phyloP scores from a whole-genome alignment of 2,113 vertebrate species.

The Macquaria ambigua region DNA sequence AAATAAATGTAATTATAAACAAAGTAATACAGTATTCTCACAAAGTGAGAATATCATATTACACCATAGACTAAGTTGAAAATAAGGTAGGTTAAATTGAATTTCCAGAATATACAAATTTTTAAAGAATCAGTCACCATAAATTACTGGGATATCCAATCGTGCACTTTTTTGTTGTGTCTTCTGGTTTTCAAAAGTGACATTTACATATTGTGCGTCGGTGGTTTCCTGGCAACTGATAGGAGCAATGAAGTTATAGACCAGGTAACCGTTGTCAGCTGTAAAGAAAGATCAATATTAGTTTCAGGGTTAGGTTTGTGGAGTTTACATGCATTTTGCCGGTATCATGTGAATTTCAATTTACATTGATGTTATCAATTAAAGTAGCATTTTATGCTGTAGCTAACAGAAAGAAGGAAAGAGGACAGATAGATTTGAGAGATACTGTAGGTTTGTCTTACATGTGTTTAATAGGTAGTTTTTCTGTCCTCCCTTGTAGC shows the following conservation, averaged over 20 bases:
- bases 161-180: accelerated
- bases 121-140: slow-evolving; percentile 54
- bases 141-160: slow-evolving; percentile 65
- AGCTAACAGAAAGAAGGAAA: neutral
- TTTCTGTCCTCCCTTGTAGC: accelerated
- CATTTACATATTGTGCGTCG: accelerated
- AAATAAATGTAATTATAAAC: neutral
- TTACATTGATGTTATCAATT: neutral
- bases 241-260: accelerated
- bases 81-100: neutral
- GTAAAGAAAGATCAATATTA: slow-evolving; percentile 11
- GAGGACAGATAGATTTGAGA: neutral
- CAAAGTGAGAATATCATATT: neutral
- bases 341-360: neutral
- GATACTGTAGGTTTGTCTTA: neutral
- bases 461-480: accelerated
- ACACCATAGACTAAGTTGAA: neutral
- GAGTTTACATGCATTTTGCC: neutral
- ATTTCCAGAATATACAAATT: neutral
- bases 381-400: neutral
- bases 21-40: neutral
- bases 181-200: slow-evolving; percentile 55
- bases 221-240: accelerated
- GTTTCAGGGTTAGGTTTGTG: neutral
- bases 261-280: neutral